phyloP scores from a whole-genome alignment of 2,888 invertebrate genomes.

The Eupithecia inturbata region DNA sequence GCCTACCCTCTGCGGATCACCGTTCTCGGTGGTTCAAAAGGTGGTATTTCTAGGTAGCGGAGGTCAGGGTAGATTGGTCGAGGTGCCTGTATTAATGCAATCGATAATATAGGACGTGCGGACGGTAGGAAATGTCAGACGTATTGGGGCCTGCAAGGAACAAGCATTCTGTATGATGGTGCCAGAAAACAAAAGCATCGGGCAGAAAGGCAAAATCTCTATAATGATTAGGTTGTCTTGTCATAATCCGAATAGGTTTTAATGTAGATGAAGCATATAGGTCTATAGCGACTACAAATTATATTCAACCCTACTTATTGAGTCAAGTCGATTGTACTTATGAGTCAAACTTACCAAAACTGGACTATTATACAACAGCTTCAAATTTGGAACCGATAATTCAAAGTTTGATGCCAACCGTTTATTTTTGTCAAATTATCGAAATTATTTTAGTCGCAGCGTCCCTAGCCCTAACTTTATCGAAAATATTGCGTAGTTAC shows the following conservation, averaged over 20 bases:
- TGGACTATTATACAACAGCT: not conserved
- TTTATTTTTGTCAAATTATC: not conserved
- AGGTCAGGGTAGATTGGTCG: conserved; percentile 57
- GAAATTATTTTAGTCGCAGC: not conserved
- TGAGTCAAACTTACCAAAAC: not conserved
- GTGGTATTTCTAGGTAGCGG: conserved; percentile 55
- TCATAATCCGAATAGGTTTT: not conserved
- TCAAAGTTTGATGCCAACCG: not conserved
- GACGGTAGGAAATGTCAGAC: conserved; percentile 77
- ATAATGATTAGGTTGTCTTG: not conserved
- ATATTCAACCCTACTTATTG: not conserved
- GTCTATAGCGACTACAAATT: not conserved
- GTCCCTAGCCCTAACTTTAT: not conserved
- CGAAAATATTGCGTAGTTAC: not conserved
- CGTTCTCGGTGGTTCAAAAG: conserved; percentile 44
- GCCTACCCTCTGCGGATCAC: conserved; percentile 51
- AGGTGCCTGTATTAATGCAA: conserved; percentile 71
- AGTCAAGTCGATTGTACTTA: not conserved
- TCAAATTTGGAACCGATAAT: not conserved
- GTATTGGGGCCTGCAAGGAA: conserved; percentile 67
- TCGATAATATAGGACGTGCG: conserved; percentile 79
- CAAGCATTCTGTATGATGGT: conserved; percentile 39
- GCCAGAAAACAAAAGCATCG: conserved; percentile 49
- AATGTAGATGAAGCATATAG: not conserved
- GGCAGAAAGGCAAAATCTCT: not conserved